phyloP scores from a whole-genome alignment of 2,888 invertebrate genomes.

The Eupithecia insigniata region DNA sequence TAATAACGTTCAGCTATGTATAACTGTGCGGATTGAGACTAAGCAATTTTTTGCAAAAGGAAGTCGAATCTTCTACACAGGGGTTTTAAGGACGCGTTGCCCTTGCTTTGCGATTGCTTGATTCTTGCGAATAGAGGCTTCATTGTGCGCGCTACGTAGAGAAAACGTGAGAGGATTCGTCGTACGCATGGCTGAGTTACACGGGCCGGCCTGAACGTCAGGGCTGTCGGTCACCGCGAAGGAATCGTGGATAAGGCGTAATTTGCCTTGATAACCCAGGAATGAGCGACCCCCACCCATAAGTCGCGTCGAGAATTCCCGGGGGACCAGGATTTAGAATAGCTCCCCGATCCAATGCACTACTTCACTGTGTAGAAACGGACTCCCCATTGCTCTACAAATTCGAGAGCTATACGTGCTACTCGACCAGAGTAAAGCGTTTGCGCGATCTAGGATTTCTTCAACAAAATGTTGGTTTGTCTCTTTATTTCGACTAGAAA shows the following conservation, averaged over 20 bases:
- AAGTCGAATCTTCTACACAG: slow-evolving; percentile 34
- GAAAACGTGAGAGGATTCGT: neutral
- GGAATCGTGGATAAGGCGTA: slow-evolving; percentile 16
- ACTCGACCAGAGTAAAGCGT: neutral
- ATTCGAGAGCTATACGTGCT: neutral
- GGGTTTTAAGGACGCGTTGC: slow-evolving; percentile 9
- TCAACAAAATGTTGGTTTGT: neutral
- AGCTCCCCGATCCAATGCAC: slow-evolving; percentile 59
- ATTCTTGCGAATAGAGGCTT: slow-evolving; percentile 6
- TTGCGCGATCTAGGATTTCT: slow-evolving; percentile 31
- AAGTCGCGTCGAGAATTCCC: slow-evolving; percentile 22
- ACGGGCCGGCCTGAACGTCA: slow-evolving; percentile 20
- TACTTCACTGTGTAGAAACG: slow-evolving; percentile 69
- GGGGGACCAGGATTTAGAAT: slow-evolving; percentile 48
- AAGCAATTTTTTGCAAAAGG: no score
- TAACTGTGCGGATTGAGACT: no score
- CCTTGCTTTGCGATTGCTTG: slow-evolving; percentile 3
- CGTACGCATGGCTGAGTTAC: neutral
- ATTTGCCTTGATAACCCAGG: slow-evolving; percentile 8
- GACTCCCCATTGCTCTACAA: slow-evolving; percentile 52
- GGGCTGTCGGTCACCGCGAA: slow-evolving; percentile 18
- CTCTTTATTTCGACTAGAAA: neutral
- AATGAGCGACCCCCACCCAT: slow-evolving; percentile 19
- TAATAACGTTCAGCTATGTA: no score
- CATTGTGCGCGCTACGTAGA: slow-evolving; percentile 2